Percentiles rank a stretch among this genome's conserved stretches.
These are phyloP conservation scores for Conus ventricosus DNA, from an alignment of 1,140 invertebrate species.

Conservation along the genomic window DNA sequence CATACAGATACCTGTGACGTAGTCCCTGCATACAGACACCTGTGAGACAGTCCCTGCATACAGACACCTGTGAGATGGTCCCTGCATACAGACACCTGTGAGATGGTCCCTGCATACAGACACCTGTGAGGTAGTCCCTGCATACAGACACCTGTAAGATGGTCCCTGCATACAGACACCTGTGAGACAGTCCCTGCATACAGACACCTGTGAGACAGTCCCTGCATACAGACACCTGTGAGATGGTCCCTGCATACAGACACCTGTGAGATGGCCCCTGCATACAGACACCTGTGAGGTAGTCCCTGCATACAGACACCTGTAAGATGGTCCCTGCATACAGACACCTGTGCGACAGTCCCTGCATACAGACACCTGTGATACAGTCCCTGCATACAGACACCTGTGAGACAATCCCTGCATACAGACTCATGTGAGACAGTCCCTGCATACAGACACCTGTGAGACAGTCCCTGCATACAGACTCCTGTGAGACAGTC, in stretches of 20 bases:
- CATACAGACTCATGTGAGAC: neutral
- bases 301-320: neutral
- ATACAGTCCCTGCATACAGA: neutral
- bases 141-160: neutral
- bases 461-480: too few relatives aligned
- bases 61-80: neutral
- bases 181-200: neutral
- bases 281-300: neutral
- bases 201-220: neutral
- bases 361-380: neutral
- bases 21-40: neutral
- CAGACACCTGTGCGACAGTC: neutral
- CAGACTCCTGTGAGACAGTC: neutral
- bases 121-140: neutral
- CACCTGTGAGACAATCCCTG: neutral
- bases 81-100: neutral
- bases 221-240: neutral
- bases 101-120: neutral
- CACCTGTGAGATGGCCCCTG: neutral
- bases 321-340: neutral
- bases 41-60: neutral
- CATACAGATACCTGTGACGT: neutral
- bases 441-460: neutral
- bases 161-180: neutral
- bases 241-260: neutral